Base-by-base conservation (phyloP, 1,140 invertebrate species). In the Eubasilissa regina region DNA sequence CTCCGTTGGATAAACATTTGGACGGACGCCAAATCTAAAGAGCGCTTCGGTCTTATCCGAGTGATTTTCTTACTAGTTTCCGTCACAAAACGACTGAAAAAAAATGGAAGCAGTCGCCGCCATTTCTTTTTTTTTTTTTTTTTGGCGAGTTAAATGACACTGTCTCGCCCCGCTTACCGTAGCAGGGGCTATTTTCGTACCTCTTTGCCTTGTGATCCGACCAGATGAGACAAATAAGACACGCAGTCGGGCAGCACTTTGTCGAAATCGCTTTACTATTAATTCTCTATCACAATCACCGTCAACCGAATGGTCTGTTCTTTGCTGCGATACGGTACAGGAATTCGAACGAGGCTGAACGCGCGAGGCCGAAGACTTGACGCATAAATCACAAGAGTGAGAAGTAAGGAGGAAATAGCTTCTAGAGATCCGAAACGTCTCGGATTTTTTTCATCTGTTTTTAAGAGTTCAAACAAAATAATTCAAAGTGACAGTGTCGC, bases 51-150 rank as follows among this genome's bases (percentile, higher is more conserved):
- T 75, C 64, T 75, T 79, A 82, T 78, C 78, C 53, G 25, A 76
- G 78, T 74, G 60, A 80, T 82, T 77, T 81, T 81, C 81, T 82
- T 82, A 80, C 78, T 82, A 75, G 75, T 82, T 82, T 82, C 77
- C 77, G 81, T 62, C 78, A 64, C 56, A 75, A 80, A 73, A 80
- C 78, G 68, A 80, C 74, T 56, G 72, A 76, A 80, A 82, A 72
- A 66, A 64, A 44, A 77, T 51, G 72, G 51, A 75, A 7, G 35
- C 35, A 62, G 74, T 64, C 74, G 55, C 58, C 43, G 56, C 35
- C 25, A 35, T 35, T 35, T 35, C 25, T n/a, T 44, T 64, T 75
- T 25, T 72, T 64, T 75, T 25, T 72, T 73, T 56, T 74, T 74
- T 74, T 74, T 56, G 13, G 48, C 35, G 35, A 47, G 70, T 74